Percentiles rank a stretch among this genome's conserved stretches.
phyloP scores from a whole-genome alignment of 1,140 invertebrate genomes.

The Diachasma alloeum region DNA sequence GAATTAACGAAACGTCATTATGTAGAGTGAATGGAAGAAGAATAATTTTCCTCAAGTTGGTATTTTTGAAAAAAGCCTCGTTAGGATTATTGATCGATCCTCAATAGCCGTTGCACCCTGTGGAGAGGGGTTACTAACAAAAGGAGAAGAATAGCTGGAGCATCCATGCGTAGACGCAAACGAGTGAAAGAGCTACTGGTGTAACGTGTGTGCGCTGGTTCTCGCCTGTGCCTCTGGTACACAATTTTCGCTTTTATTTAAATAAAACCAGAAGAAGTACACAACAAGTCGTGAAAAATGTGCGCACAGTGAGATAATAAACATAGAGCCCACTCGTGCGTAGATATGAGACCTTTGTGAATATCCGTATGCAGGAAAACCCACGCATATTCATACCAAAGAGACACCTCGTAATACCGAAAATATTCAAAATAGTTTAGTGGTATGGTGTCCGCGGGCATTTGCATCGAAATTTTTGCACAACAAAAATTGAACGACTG shows the following conservation, averaged over 20 bases:
- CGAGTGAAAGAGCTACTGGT: not conserved
- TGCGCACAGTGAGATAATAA: not conserved
- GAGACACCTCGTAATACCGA: not conserved
- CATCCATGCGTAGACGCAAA: not conserved
- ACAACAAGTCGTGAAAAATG: not conserved
- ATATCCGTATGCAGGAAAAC: not conserved
- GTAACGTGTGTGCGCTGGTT: not conserved
- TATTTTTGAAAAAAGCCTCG: not conserved
- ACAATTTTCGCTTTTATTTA: not conserved
- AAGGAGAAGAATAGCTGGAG: conserved; percentile 13
- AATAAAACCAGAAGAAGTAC: not conserved
- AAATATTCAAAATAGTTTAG: not conserved
- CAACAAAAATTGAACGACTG: not conserved
- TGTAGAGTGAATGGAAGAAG: not conserved
- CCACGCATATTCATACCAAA: not conserved
- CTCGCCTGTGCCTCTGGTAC: not conserved
- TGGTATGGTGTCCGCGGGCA: not conserved
- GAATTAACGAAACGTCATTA: not conserved
- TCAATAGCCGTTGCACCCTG: conserved; percentile 19
- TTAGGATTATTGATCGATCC: conserved; percentile 23
- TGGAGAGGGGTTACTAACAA: conserved; percentile 9
- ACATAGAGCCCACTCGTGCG: not conserved
- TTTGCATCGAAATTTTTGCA: not conserved
- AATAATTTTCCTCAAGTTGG: not conserved
- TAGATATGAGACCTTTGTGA: not conserved